Evolutionary conservation across 2,888 invertebrate species (phyloP), one percentile per base, ranked within the genome.

Genomic region (Nysson spinosus): DNA sequence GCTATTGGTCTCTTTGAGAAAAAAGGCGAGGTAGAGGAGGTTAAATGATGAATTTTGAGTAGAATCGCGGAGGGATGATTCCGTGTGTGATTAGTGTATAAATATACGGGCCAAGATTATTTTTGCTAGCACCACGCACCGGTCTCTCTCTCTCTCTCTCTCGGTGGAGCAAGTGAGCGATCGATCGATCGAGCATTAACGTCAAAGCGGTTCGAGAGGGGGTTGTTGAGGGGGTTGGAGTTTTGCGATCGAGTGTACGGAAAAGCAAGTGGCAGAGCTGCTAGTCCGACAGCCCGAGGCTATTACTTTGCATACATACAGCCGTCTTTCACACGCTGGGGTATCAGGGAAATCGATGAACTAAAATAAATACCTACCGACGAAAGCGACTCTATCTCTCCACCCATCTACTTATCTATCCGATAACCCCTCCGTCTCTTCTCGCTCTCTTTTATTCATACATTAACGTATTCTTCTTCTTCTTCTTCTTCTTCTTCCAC

Each of bases 181-280:
- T 28, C 72, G 74, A 74, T 74, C 73, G 73, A 74, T 74, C 75
- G 74, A 75, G 72, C 74, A 75, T 74, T 74, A 74, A 75, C 75
- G 74, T 74, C 74, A 74, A 74, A 74, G 75, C 74, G 50, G 55
- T 49, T 70, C 46, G 52, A 39, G 55, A 37, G 65, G 46, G 58
- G 39, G 44, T 39, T 7, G 40, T 11, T 17, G 47, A 24, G 40
- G 46, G 43, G 57, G 66, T 72, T 62, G 56, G 60, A 78, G 56
- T 77, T 76, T 78, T 77, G 68, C 65, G 63, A 69, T 49, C 28
- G 72, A 78, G 65, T 63, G 71, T 78, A 72, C 65, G 55, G 44
- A n/a, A n/a, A n/a, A 62, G 58, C 64, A 67, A 78, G 71, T 63
- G 70, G 64, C 71, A 61, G 69, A 78, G 70, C 63, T 43, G 58